Evolutionary conservation across 1,140 invertebrate genomes (phyloP).

Genomic region (Drosophila nannoptera): DNA sequence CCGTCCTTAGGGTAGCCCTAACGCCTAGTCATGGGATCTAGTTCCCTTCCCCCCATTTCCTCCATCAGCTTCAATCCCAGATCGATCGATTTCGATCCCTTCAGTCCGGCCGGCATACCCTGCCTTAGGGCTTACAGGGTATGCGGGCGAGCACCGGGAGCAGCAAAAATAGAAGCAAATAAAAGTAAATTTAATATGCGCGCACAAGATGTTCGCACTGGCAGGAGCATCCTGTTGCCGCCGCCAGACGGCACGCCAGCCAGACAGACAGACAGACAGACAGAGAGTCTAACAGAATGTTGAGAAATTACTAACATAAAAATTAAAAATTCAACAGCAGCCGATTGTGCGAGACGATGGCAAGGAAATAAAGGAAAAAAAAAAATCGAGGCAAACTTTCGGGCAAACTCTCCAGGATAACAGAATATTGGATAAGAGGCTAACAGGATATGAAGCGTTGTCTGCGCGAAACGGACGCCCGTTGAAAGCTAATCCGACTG

Average conservation of each 20-base stretch:
- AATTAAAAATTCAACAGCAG: slow-evolving; percentile 78
- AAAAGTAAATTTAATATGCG: slow-evolving; percentile 76
- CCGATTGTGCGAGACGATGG: slow-evolving; percentile 54
- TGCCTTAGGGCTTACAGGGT: not conserved
- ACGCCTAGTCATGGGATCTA: too few relatives aligned
- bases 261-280: too few relatives aligned
- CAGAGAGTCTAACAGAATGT: slow-evolving; percentile 45
- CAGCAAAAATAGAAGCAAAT: slow-evolving; percentile 34
- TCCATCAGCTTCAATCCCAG: too few relatives aligned
- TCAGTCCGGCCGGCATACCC: too few relatives aligned
- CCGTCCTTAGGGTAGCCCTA: too few relatives aligned
- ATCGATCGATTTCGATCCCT: too few relatives aligned
- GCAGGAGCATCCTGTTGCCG: slow-evolving; percentile 44
- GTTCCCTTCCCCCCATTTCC: too few relatives aligned
- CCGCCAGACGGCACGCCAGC: slow-evolving; percentile 5
- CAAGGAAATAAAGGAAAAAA: slow-evolving; percentile 15
- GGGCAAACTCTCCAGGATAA: slow-evolving; percentile 42
- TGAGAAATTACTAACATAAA: slow-evolving; percentile 77
- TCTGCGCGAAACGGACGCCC: slow-evolving; percentile 11
- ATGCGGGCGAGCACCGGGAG: not conserved
- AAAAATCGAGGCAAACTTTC: slow-evolving; percentile 38
- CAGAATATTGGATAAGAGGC: slow-evolving; percentile 9
- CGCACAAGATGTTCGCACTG: slow-evolving; percentile 68
- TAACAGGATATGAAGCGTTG: slow-evolving; percentile 23
- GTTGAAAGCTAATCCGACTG: slow-evolving; percentile 47